phyloP scores from a whole-genome alignment of 92 coral and sea anemone genomes.

The Bergia sp. region DNA sequence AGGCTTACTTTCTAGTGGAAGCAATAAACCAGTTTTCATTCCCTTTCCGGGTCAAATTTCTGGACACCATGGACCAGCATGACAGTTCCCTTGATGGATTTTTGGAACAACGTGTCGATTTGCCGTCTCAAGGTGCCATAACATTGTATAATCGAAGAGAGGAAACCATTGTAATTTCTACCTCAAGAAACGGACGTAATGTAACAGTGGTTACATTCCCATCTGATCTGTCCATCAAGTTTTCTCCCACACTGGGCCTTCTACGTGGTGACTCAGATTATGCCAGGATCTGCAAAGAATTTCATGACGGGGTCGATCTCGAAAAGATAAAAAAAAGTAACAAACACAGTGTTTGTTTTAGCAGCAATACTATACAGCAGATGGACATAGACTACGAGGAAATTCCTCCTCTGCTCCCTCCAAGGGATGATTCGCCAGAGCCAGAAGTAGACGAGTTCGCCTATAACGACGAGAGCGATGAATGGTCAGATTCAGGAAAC shows the following conservation, averaged over 20 bases:
- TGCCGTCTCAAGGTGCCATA: slow-evolving; percentile 33
- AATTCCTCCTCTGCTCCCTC: slow-evolving; percentile 28
- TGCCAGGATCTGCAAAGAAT: slow-evolving; percentile 37
- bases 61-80: background rate
- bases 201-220: slow-evolving; percentile 36
- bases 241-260: slow-evolving; percentile 40
- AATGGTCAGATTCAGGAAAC: background rate
- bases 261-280: slow-evolving; percentile 27
- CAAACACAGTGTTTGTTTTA: slow-evolving; percentile 1
- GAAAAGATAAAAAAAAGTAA: slow-evolving; percentile 12
- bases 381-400: slow-evolving; percentile 26
- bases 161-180: slow-evolving; percentile 21
- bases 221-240: slow-evolving; percentile 26
- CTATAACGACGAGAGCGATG: background rate
- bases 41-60: slow-evolving; percentile 5
- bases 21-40: background rate
- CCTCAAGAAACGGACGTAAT: slow-evolving; percentile 24
- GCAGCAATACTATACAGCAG: slow-evolving; percentile 18
- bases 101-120: background rate
- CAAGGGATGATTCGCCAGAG: background rate
- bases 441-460: background rate
- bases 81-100: background rate
- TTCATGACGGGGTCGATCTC: slow-evolving; percentile 44
- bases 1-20: slow-evolving; percentile 8
- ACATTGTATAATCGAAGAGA: slow-evolving; percentile 15